These are phyloP conservation scores for Zonitis immaculata DNA, from an alignment of 2,888 invertebrate species.

Conservation along the genomic window DNA sequence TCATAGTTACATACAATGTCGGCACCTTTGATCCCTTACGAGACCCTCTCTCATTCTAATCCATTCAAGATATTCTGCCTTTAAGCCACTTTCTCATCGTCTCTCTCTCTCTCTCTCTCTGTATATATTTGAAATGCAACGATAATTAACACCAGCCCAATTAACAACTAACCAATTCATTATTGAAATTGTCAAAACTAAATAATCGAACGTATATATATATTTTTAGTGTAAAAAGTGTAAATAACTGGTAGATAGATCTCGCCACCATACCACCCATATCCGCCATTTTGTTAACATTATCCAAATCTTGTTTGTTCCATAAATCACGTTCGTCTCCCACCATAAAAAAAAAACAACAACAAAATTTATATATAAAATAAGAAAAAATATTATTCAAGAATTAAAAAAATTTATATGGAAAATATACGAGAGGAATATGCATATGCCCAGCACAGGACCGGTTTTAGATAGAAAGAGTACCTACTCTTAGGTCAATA, in stretches of 20 bases:
- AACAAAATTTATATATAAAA: not conserved
- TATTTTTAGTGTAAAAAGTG: no score
- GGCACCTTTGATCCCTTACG: conserved; percentile 25
- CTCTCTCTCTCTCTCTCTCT: not conserved
- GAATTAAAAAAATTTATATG: no score
- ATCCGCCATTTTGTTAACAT: not conserved
- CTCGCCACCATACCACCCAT: not conserved
- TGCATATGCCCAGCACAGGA: no score
- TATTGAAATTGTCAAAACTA: no score
- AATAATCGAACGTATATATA: no score
- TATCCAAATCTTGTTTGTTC: not conserved
- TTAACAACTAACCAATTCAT: conserved; percentile 18
- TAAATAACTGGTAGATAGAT: no score
- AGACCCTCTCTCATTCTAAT: not conserved
- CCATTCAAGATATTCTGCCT: not conserved
- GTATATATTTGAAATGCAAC: conserved; percentile 8
- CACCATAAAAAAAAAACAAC: not conserved
- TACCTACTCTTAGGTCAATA: no score
- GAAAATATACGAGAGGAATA: no score
- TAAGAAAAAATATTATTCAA: no score
- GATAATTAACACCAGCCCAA: conserved; percentile 21
- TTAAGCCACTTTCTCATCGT: not conserved
- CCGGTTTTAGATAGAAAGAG: no score
- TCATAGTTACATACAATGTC: conserved; percentile 17
- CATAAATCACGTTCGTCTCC: not conserved